Evolutionary conservation across 2,888 invertebrate species (phyloP), one percentile per base, ranked within the genome.

Genomic region (Nymphalis polychloros): DNA sequence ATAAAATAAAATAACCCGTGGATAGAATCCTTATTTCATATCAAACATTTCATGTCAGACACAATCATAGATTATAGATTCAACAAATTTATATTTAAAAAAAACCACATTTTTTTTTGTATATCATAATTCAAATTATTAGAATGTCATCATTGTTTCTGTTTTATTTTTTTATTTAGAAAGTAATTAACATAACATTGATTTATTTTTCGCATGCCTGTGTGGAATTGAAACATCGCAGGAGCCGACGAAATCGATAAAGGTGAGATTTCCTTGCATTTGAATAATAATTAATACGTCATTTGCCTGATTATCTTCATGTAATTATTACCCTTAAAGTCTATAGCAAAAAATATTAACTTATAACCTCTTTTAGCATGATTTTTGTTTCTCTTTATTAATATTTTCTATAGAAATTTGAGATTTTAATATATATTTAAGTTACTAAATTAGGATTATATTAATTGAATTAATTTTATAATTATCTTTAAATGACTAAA

Each of bases 211-310:
- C 57, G 81, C 80, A 81, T 82, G 82, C 75, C 69, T 75, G 81
- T 79, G 70, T 77, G 77, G 72, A 74, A 72, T 72, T 74, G 71
- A 75, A 74, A 70, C 72, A 74, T 73, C 71, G 70, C 67, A 92
- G 92, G 92, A 92, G 84, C 92, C 92, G 72, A 91, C 86, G 79
- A 91, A 90, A 79, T 91, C 87, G 1, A 92, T 92, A 46, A 92
- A 89, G 90, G 92, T 92, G 79, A 88, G 90, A 80, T 71, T 76
- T 59, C 63, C 59, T 72, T 71, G 41, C 27, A 49, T 63, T 50
- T 35, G 20, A 35, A 60, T 59, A 50, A 59, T 35, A 3, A 41
- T 46, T 27, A 19, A 55, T 53, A 65, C 19, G 46, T 46, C 35
- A 52, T 48, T 48, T 53, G 55, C 41, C 13, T 62, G 61, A 49